phyloP scores from a whole-genome alignment of 2,113 vertebrate species.

The Callionymus lyra region DNA sequence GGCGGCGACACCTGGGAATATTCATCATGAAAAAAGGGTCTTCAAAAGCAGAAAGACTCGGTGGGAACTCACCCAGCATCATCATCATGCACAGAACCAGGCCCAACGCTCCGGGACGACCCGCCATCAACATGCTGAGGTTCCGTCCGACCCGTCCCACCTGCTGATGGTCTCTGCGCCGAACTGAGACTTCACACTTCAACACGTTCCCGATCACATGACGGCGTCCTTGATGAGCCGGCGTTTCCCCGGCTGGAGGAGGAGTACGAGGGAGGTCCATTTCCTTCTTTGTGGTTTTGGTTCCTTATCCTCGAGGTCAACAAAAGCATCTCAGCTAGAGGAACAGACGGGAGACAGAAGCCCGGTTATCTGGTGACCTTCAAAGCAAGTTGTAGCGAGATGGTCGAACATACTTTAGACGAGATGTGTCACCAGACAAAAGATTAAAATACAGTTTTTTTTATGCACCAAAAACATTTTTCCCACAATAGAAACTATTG shows the following conservation, averaged over 20 bases:
- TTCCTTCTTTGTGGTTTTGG: slow-evolving; percentile 59
- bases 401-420: too few relatives aligned
- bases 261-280: slow-evolving; percentile 29
- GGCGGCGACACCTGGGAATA: slow-evolving; percentile 18
- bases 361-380: slow-evolving; percentile 8
- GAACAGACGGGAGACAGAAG: slow-evolving; percentile 26
- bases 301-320: slow-evolving; percentile 35
- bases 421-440: too few relatives aligned
- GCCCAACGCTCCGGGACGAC: too few relatives aligned
- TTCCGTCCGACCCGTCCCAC: slow-evolving; percentile 8
- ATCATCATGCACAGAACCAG: slow-evolving; percentile 20
- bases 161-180: slow-evolving; percentile 13
- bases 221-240: slow-evolving; percentile 26
- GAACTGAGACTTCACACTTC: slow-evolving; percentile 22
- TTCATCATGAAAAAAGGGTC: background rate
- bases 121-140: background rate
- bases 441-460: too few relatives aligned
- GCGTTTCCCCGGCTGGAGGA: slow-evolving; percentile 37
- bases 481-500: too few relatives aligned
- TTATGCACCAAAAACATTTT: too few relatives aligned
- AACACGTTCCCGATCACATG: slow-evolving; percentile 50
- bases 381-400: slow-evolving; percentile 8
- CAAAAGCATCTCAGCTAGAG: slow-evolving; percentile 25
- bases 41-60: background rate
- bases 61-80: slow-evolving; percentile 35